Evolutionary conservation across 2,888 invertebrate species (phyloP).

Genomic region (Balanococcus diminutus): DNA sequence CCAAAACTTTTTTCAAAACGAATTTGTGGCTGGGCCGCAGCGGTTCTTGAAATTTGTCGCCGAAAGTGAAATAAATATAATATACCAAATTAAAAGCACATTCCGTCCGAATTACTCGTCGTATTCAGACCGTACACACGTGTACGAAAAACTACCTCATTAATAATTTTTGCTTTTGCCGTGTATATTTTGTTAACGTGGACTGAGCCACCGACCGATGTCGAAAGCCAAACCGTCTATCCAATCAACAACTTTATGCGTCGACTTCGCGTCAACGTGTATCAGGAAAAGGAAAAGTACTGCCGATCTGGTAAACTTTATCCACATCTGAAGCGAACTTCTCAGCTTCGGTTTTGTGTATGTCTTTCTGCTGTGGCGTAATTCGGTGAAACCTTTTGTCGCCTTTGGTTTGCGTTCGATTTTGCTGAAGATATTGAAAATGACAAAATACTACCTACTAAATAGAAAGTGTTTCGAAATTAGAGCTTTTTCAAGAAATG

Average conservation of each 20-base stretch:
- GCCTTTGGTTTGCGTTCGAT: not conserved
- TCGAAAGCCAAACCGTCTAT: not conserved
- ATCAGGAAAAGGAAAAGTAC: not conserved
- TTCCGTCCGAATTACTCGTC: not conserved
- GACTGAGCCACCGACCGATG: not conserved
- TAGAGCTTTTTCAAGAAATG: not conserved
- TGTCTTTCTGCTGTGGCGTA: not conserved
- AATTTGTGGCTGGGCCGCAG: not conserved
- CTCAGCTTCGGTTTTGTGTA: not conserved
- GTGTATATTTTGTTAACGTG: not conserved
- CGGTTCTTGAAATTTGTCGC: not conserved
- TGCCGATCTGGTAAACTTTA: not conserved
- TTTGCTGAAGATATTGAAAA: not conserved
- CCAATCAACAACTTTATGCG: constrained; percentile 15
- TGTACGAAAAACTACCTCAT: not conserved
- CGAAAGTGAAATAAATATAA: not conserved
- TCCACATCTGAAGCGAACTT: not conserved
- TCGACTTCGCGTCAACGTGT: not conserved
- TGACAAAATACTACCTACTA: not conserved
- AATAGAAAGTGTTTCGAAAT: not conserved
- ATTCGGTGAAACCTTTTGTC: not conserved
- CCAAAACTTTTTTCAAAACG: not conserved
- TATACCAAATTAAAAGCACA: constrained; percentile 3
- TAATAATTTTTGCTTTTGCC: not conserved
- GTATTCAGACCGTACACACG: not conserved